phyloP scores from a whole-genome alignment of 2,888 invertebrate genomes.

The Clusia tigrina region DNA sequence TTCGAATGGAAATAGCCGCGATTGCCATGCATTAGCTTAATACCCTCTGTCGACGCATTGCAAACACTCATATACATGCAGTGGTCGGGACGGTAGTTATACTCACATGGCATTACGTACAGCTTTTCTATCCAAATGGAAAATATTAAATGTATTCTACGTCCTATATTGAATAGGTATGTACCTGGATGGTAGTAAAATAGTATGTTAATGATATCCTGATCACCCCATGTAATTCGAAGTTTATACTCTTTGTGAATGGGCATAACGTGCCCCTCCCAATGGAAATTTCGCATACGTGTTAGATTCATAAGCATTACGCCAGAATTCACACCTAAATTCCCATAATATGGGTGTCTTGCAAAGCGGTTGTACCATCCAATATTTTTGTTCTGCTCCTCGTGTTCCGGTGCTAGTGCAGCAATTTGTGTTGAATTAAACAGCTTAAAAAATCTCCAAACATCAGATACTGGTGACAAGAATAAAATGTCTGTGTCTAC shows the following conservation, averaged over 20 bases:
- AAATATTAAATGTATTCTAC: no score
- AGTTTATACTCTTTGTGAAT: conserved; percentile 85
- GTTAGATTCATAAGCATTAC: conserved; percentile 98
- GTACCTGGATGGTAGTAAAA: conserved; percentile 81
- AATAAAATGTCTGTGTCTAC: conserved; percentile 93
- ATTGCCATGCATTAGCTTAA: conserved; percentile 88
- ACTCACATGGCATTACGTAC: conserved; percentile 81
- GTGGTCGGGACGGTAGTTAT: conserved; percentile 94
- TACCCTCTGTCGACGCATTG: conserved; percentile 69
- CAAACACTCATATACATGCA: conserved; percentile 95
- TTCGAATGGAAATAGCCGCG: conserved; percentile 84
- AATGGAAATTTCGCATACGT: conserved; percentile 84
- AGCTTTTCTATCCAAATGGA: conserved; percentile 72
- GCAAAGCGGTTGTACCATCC: conserved; percentile 98
- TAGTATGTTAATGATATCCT: conserved; percentile 89
- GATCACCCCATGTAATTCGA: conserved; percentile 96
- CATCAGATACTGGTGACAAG: conserved; percentile 79
- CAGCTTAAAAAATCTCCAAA: conserved; percentile 82
- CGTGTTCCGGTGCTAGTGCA: conserved; percentile 87
- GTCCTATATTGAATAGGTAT: neutral
- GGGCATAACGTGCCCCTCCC: conserved; percentile 84
- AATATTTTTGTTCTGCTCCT: conserved; percentile 86
- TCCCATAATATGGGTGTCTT: conserved; percentile 90
- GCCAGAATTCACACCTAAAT: conserved; percentile 87
- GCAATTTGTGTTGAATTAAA: conserved; percentile 90